phyloP scores from a whole-genome alignment of 2,888 invertebrate species.

The Aphrophora alni region DNA sequence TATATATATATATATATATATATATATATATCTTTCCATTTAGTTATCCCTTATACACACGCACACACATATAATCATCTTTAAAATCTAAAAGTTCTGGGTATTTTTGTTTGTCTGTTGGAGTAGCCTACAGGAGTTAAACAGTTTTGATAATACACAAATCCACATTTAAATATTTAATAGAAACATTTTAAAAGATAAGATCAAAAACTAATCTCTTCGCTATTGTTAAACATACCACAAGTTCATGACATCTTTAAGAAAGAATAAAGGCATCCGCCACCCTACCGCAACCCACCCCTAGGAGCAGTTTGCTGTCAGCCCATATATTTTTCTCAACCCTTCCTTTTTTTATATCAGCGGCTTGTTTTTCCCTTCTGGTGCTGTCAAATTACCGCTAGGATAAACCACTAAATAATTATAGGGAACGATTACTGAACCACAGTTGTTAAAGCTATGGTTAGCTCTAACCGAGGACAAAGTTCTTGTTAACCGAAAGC shows the following conservation, averaged over 20 bases:
- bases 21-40: too few species aligned
- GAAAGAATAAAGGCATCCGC: slow-evolving; percentile 14
- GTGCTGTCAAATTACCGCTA: slow-evolving; percentile 41
- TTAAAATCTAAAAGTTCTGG: too few species aligned
- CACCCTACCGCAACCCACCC: slow-evolving; percentile 44
- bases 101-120: too few species aligned
- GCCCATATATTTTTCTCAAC: slow-evolving; percentile 45
- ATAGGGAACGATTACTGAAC: slow-evolving; percentile 17
- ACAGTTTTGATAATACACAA: too few species aligned
- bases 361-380: slow-evolving; percentile 41
- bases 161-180: too few species aligned
- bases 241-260: not conserved
- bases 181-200: too few species aligned
- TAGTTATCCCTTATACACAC: too few species aligned
- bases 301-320: slow-evolving; percentile 27
- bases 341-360: slow-evolving; percentile 49
- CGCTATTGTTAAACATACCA: too few species aligned
- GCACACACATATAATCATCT: too few species aligned
- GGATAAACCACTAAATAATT: slow-evolving; percentile 42
- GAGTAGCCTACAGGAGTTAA: too few species aligned
- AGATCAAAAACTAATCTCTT: too few species aligned
- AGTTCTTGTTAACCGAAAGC: not conserved
- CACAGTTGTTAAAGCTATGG: not conserved
- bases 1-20: too few species aligned
- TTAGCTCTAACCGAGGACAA: not conserved